Evolutionary conservation across 2,113 vertebrate genomes (phyloP).

Genomic region (Myrmecophaga tridactyla): DNA sequence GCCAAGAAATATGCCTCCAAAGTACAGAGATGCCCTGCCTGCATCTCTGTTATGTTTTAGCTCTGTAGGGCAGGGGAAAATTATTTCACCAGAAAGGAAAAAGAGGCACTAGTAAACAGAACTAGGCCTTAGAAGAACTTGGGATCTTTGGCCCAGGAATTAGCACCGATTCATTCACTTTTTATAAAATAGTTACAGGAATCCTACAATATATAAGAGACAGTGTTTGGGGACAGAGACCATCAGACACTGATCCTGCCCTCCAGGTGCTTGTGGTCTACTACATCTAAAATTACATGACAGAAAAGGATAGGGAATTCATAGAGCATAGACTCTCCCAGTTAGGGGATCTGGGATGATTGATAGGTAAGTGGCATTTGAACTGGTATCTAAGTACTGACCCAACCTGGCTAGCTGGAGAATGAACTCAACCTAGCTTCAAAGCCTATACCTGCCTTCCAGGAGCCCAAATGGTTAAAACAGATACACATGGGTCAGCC

Average conservation of each 20-base stretch:
- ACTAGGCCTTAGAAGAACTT: background rate
- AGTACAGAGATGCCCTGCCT: background rate
- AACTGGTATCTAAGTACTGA: background rate
- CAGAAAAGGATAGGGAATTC: background rate
- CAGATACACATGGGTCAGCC: slow-evolving; percentile 13
- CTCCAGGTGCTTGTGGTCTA: background rate
- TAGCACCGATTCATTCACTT: background rate
- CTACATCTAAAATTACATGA: background rate
- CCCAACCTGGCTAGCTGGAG: background rate
- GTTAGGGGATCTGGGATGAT: background rate
- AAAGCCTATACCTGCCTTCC: background rate
- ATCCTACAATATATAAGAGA: background rate
- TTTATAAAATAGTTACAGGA: background rate
- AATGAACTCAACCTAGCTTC: background rate
- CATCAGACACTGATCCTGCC: background rate
- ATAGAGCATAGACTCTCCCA: background rate
- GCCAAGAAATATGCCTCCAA: background rate
- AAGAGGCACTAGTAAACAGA: background rate
- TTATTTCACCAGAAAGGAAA: background rate
- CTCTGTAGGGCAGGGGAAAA: background rate
- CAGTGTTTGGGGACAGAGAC: background rate
- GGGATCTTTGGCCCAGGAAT: background rate
- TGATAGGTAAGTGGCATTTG: background rate
- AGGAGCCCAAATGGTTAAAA: background rate
- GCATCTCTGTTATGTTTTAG: background rate